Evolutionary conservation across 2,113 vertebrate genomes (phyloP).

Genomic region (Nyctibius bracteatus): DNA sequence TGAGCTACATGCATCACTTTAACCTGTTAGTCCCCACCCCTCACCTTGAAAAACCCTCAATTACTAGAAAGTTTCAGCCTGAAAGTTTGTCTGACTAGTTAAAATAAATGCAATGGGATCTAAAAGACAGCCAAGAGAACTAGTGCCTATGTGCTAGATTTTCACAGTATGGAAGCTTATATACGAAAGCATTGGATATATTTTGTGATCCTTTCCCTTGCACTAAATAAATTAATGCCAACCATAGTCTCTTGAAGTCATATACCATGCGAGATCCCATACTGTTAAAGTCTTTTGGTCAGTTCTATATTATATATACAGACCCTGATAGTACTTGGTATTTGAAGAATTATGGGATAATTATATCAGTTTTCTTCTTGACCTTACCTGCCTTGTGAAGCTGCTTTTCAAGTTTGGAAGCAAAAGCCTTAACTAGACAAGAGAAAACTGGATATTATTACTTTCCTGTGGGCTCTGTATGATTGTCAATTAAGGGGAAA

Average conservation of each 20-base stretch:
- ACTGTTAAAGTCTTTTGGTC: neutral
- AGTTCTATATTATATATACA: neutral
- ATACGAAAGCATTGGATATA: neutral
- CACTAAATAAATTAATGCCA: conserved; percentile 17
- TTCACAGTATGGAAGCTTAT: conserved; percentile 9
- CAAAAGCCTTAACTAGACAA: conserved; percentile 27
- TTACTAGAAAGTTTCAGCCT: neutral
- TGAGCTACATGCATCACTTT: neutral
- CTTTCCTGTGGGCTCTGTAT: conserved; percentile 20
- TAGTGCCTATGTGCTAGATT: neutral
- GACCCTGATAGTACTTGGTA: neutral
- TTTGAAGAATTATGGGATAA: conserved; percentile 47
- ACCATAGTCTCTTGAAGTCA: neutral
- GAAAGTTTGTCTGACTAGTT: neutral
- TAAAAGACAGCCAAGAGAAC: neutral
- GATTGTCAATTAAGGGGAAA: conserved; percentile 41
- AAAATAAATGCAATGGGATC: neutral
- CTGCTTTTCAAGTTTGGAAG: conserved; percentile 39
- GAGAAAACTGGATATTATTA: neutral
- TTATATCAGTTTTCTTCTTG: conserved; percentile 43
- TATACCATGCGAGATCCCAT: neutral
- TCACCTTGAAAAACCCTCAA: neutral
- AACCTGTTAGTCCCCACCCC: neutral
- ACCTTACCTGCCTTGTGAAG: conserved; percentile 25
- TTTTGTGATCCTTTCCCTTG: neutral